Percentiles rank a stretch among this genome's conserved stretches.
phyloP scores from a whole-genome alignment of 2,888 invertebrate species.

The Zhuqinia jingwanae region DNA sequence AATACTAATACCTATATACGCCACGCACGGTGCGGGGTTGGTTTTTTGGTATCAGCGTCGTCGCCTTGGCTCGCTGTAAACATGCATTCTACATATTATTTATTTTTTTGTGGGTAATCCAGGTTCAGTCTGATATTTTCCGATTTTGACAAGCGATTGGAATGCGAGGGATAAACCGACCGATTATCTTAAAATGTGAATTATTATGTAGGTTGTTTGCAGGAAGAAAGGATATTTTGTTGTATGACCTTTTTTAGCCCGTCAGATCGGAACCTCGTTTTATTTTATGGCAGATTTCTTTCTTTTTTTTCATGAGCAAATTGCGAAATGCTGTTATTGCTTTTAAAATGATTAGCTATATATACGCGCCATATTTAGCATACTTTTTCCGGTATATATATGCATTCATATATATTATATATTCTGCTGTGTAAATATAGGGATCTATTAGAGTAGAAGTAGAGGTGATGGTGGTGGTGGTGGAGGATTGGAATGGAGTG shows the following conservation, averaged over 20 bases:
- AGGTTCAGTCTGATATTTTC: background rate
- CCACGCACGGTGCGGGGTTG: no score
- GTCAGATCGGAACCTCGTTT: slow-evolving; percentile 28
- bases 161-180: background rate
- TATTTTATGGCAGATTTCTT: slow-evolving; percentile 35
- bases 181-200: background rate
- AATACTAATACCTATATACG: no score
- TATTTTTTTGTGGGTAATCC: background rate
- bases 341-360: slow-evolving; percentile 36
- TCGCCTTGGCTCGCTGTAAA: no score
- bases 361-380: slow-evolving; percentile 52
- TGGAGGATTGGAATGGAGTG: background rate
- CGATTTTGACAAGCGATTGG: background rate
- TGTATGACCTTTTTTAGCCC: slow-evolving; percentile 25
- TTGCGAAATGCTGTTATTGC: slow-evolving; percentile 42
- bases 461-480: slow-evolving; percentile 21
- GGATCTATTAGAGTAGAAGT: background rate
- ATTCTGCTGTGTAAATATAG: slow-evolving; percentile 40
- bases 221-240: slow-evolving; percentile 32
- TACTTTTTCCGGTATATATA: slow-evolving; percentile 47
- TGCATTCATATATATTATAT: no score
- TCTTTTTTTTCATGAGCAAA: slow-evolving; percentile 27
- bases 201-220: slow-evolving; percentile 4
- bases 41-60: no score
- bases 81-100: no score